phyloP scores from a whole-genome alignment of 2,888 invertebrate species.

The Ochropleura plecta region DNA sequence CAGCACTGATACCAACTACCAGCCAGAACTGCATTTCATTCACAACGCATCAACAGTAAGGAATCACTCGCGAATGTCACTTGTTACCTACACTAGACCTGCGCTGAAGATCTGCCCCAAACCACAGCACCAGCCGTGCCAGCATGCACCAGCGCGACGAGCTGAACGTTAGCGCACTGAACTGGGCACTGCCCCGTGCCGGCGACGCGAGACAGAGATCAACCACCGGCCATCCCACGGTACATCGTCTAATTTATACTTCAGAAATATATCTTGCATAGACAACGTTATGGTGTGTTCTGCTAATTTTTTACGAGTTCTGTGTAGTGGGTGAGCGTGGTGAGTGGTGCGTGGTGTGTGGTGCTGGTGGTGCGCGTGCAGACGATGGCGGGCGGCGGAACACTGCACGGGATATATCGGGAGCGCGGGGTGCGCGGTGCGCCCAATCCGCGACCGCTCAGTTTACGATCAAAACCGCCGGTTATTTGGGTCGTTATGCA shows the following conservation, averaged over 20 bases:
- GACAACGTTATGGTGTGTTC: slow-evolving; percentile 41
- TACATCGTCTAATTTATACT: slow-evolving; percentile 36
- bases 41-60: not conserved
- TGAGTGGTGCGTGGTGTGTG: not conserved
- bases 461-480: slow-evolving; percentile 73
- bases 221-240: slow-evolving; percentile 38
- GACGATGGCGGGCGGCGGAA: slow-evolving; percentile 38
- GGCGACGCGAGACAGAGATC: slow-evolving; percentile 37
- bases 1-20: slow-evolving; percentile 9
- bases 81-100: not conserved
- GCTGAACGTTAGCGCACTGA: slow-evolving; percentile 36
- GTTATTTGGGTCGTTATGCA: slow-evolving; percentile 71
- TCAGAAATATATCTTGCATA: slow-evolving; percentile 46
- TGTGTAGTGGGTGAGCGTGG: slow-evolving; percentile 6
- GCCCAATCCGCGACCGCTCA: slow-evolving; percentile 66
- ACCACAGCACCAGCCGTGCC: not conserved
- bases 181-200: not conserved
- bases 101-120: not conserved
- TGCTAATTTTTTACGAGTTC: slow-evolving; percentile 28
- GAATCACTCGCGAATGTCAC: not conserved
- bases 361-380: slow-evolving; percentile 40
- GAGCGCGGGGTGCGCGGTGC: slow-evolving; percentile 42
- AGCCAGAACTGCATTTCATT: slow-evolving; percentile 17
- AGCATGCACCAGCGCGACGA: slow-evolving; percentile 28
- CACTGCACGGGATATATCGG: slow-evolving; percentile 70